Base-by-base conservation (phyloP, 2,113 vertebrate species). In the Dinomys branickii region DNA sequence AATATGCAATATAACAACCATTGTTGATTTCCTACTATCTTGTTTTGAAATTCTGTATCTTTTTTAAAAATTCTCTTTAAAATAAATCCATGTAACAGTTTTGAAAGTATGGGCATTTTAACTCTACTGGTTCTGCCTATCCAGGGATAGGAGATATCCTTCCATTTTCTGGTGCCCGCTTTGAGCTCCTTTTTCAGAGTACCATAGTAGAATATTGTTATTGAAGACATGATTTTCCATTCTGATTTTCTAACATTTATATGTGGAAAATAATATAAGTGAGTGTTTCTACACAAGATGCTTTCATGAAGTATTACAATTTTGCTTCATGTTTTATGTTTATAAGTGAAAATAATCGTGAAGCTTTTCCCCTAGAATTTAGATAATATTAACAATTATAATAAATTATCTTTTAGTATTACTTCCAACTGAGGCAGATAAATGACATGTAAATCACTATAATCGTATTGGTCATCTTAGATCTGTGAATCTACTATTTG, bases 191-290 rank as follows among this genome's bases (percentile, higher is more conserved):
- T 69, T 69, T n/a, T 38, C 35, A 69, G 67, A n/a, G 35, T 38
- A 69, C 11, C 35, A 38, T 69, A 69, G 67, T 69, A 38, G 91
- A 50, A 58, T 86, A 35, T 86, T 69, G 56, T 38, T 77, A 38
- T 33, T 91, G 41, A 90, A 78, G 10, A 65, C 85, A 13, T 59
- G 9, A 89, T 50, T 91, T 94, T 87, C 47, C 22, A 28, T 82
- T 95, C n/a, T 78, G 5, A 85, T 93, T 85, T 96, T 91, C 52
- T 82, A 67, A 83, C 85, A 87, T 16, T 28, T 33, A 67, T 78
- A 4, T 88, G 26, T 69, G 11, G 44, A 63, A 95, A 78, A 85
- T 80, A 30, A 47, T 87, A 58, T 69, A 77, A 86, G 44, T 82
- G 20, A 85, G 50, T 88, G 6, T 69, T 96, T 87, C 52, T 69